Base-by-base conservation (phyloP, 2,888 invertebrate genomes). In the Sinelater perroti region DNA sequence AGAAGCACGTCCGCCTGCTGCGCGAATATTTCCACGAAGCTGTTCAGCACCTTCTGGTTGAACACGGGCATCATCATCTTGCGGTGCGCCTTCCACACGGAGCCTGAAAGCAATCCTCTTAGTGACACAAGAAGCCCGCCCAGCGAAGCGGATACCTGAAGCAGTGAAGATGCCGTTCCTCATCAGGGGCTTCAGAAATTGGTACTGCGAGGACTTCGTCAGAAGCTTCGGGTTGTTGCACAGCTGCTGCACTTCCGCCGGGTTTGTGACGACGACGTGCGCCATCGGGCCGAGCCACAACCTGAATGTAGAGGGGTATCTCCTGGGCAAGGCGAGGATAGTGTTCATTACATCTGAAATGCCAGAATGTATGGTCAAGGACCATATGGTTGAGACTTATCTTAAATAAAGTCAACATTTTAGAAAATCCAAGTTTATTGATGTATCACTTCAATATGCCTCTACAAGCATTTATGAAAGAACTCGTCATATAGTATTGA, bases 11-110 rank as follows among this genome's bases (percentile, higher is more conserved):
- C 72, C 33, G 83, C 78, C 68, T 88, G 85, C 60, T 83, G 80
- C 14, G 82, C 82, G 69, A 87, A 87, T 5, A 86, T 80, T 3
- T 81, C 80, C 7, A 86, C 77, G 67, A 84, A 87, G 30, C 83
- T 81, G 56, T 86, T 82, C 30, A 87, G 73, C 53, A 85, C 80
- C 55, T 82, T 82, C 70, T 84, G 85, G 11, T 38, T 38, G 21
- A 38, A 38, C 7, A 21, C 21, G n/a, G 38, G 20, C 38, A 38
- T 69, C 86, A 45, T 45, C 8, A 30, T 11, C 14, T n/a, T 30
- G 1, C 45, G 45, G 18, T 45, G 38, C 11, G 18, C 21, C 13
- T 20, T 38, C 38, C 38, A 38, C 7, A 38, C 1, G 1, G 38
- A 21, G 6, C 18, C 38, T 38, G 13, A 20, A 38, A 38, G 6